Evolutionary conservation across 1,140 invertebrate genomes (phyloP).

Genomic region (Drosophila sechellia): DNA sequence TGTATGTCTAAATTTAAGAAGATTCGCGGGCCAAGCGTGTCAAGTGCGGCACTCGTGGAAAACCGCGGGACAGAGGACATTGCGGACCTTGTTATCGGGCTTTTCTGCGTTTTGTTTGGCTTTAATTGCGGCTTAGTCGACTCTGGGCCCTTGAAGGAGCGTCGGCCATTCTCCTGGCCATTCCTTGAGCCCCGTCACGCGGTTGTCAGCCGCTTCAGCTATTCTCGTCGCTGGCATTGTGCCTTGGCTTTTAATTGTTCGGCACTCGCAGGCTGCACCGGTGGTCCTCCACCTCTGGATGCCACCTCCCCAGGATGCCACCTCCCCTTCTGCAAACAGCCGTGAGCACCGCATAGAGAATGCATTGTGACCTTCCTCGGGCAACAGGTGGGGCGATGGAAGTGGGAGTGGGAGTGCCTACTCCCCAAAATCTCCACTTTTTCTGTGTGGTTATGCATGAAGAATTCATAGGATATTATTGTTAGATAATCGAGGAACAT

Average conservation of each 20-base stretch:
- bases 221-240: constrained; percentile 64
- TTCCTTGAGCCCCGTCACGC: constrained; percentile 33
- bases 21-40: constrained; percentile 23
- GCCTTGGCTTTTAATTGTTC: constrained; percentile 39
- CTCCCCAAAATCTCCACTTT: background rate
- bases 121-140: constrained; percentile 48
- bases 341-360: constrained; percentile 7
- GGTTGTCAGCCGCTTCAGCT: constrained; percentile 47
- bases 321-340: constrained; percentile 23
- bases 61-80: constrained; percentile 3
- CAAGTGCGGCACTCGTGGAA: constrained; percentile 26
- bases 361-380: constrained; percentile 24
- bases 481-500: too few relatives aligned
- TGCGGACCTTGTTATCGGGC: constrained; percentile 34
- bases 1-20: constrained; percentile 13
- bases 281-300: constrained; percentile 5
- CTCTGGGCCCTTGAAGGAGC: constrained; percentile 41
- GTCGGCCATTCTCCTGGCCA: constrained; percentile 41
- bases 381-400: constrained; percentile 33
- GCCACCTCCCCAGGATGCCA: constrained; percentile 1
- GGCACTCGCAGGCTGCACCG: constrained; percentile 29
- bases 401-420: background rate
- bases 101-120: constrained; percentile 43
- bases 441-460: too few relatives aligned
- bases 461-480: background rate